A percentile compares a stretch with the other conserved stretches of the same genome.
Evolutionary conservation across 2,113 vertebrate genomes (phyloP).

Genomic region (Corydoras maculifer): DNA sequence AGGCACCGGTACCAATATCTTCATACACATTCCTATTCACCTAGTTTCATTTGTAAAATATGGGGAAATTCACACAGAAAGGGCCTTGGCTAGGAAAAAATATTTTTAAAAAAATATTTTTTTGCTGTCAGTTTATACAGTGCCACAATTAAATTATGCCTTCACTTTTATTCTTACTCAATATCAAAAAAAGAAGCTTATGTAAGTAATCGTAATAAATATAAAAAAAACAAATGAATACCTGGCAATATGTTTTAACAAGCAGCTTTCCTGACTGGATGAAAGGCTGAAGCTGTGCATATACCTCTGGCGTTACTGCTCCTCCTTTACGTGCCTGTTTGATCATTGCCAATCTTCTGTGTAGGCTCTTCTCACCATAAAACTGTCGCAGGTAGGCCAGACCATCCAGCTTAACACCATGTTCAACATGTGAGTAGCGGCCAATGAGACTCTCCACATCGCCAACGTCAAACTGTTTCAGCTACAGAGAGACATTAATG

Average conservation of each 20-base stretch:
- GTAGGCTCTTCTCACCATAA: conserved; percentile 65
- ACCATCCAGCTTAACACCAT: conserved; percentile 68
- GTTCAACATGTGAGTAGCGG: conserved; percentile 66
- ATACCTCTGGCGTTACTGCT: conserved; percentile 67
- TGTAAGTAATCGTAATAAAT: too few relatives aligned
- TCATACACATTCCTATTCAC: too few relatives aligned
- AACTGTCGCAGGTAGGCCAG: conserved; percentile 65
- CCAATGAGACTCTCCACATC: conserved; percentile 69
- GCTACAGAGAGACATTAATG: conserved; percentile 40
- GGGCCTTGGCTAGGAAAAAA: too few relatives aligned
- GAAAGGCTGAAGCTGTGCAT: conserved; percentile 61
- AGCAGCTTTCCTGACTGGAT: conserved; percentile 56
- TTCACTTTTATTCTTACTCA: too few relatives aligned
- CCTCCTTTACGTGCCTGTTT: conserved; percentile 67
- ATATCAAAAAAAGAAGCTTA: too few relatives aligned
- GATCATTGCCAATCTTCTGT: conserved; percentile 66
- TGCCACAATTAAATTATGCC: too few relatives aligned
- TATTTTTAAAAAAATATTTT: too few relatives aligned
- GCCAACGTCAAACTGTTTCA: conserved; percentile 71
- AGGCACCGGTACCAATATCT: too few relatives aligned
- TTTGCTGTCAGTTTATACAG: too few relatives aligned
- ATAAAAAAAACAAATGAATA: conserved; percentile 18
- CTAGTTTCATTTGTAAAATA: too few relatives aligned
- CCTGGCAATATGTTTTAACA: conserved; percentile 65
- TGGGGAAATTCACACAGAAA: too few relatives aligned